Evolutionary conservation across 2,113 vertebrate genomes (phyloP).

Genomic region (Gasterosteus nipponicus): DNA sequence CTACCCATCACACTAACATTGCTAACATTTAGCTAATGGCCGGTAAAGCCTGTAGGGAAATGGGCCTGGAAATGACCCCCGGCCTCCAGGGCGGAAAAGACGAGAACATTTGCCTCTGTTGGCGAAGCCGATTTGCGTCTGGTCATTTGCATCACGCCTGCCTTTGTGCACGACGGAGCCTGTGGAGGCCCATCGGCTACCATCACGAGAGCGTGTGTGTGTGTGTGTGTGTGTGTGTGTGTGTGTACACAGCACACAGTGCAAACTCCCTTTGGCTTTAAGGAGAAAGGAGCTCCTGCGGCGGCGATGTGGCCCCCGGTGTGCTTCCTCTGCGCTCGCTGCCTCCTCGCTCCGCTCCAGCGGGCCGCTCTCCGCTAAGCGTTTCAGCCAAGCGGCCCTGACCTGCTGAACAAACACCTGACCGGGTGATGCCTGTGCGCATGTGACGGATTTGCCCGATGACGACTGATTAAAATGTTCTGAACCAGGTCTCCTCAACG

Average conservation of each 20-base stretch:
- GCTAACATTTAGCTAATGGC: too few species aligned
- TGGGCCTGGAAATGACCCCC: neutral
- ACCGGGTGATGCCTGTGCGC: too few species aligned
- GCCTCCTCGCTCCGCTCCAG: neutral
- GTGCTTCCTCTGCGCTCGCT: too few species aligned
- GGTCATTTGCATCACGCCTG: neutral
- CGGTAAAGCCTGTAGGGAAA: too few species aligned
- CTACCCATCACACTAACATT: too few species aligned
- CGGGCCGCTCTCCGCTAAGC: rapidly evolving
- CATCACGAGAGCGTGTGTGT: neutral
- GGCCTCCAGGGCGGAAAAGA: neutral
- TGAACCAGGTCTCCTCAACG: too few species aligned
- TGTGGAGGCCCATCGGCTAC: neutral
- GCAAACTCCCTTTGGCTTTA: neutral
- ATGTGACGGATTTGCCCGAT: too few species aligned
- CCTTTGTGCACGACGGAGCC: neutral
- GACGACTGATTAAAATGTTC: neutral
- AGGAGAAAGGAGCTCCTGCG: too few species aligned
- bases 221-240: neutral
- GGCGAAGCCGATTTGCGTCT: neutral
- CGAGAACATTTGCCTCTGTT: neutral
- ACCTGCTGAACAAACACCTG: neutral
- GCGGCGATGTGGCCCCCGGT: too few species aligned
- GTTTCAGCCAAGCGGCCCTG: neutral
- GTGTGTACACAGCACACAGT: neutral